Evolutionary conservation across 1,140 invertebrate species (phyloP).

Genomic region (Polypedilum vanderplanki): DNA sequence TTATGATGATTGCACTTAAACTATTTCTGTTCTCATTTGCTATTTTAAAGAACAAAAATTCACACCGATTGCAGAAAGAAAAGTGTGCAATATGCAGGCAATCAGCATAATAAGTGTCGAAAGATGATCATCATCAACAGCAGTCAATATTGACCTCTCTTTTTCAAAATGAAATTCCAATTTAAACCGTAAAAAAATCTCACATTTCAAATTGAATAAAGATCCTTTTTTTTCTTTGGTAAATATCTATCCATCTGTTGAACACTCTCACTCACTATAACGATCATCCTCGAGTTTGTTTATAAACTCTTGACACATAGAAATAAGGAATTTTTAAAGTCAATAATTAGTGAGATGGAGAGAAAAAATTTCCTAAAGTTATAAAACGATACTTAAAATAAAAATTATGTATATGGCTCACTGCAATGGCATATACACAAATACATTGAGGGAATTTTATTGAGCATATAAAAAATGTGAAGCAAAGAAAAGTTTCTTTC

Average conservation of each 20-base stretch:
- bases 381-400: too few relatives aligned
- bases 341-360: background rate
- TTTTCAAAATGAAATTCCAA: background rate
- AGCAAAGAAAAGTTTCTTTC: background rate
- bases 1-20: conserved; percentile 5
- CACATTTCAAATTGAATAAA: background rate
- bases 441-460: background rate
- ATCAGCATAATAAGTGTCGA: background rate
- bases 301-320: background rate
- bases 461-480: conserved; percentile 12
- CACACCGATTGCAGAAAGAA: background rate
- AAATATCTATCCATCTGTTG: background rate
- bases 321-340: background rate
- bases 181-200: background rate
- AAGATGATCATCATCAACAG: background rate
- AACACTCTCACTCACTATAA: background rate
- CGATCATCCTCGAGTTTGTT: conserved; percentile 16
- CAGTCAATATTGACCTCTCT: background rate
- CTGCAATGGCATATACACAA: too few relatives aligned
- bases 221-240: background rate
- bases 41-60: background rate
- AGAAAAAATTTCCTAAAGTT: too few relatives aligned
- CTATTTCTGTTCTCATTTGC: background rate
- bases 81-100: background rate
- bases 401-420: too few relatives aligned